Conservation (phyloP, 1,140 invertebrate species). For the Lepidurus apus region DNA sequence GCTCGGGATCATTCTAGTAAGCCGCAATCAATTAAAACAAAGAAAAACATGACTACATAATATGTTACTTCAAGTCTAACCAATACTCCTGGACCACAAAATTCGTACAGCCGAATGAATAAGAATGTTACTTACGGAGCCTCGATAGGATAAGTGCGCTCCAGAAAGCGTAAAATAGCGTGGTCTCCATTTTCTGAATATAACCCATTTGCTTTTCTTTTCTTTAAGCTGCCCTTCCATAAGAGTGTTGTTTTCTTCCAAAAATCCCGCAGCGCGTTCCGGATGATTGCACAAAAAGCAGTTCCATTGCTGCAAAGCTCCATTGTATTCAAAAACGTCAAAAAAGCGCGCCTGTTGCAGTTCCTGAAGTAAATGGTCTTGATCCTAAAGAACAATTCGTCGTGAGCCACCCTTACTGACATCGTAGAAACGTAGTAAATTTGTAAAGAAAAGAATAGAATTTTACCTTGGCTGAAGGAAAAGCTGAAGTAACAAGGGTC, state of each 20-base stretch:
- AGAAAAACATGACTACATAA: background rate
- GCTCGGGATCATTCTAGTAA: conserved; percentile 52
- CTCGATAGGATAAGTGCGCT: conserved; percentile 80
- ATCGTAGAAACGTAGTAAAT: background rate
- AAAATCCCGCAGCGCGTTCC: conserved; percentile 72
- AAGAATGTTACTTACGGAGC: conserved; percentile 56
- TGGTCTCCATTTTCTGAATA: conserved; percentile 85
- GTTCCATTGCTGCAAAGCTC: conserved; percentile 60
- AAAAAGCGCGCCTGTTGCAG: conserved; percentile 79
- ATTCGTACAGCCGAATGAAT: conserved; percentile 27
- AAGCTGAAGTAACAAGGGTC: conserved; percentile 84
- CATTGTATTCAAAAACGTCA: conserved; percentile 81
- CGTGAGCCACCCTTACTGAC: background rate
- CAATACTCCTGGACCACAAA: background rate
- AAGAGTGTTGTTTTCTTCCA: conserved; percentile 63
- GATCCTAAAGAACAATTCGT: conserved; percentile 56
- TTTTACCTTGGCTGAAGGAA: conserved; percentile 73
- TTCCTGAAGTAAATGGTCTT: conserved; percentile 76
- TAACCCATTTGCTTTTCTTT: conserved; percentile 86
- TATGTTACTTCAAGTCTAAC: background rate
- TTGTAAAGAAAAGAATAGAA: background rate
- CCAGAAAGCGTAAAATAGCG: conserved; percentile 88
- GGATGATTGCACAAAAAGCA: conserved; percentile 89
- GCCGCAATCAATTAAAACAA: background rate
- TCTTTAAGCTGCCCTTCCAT: conserved; percentile 90